Conservation (phyloP, 2,888 invertebrate species). For the Dromius quadrimaculatus region DNA sequence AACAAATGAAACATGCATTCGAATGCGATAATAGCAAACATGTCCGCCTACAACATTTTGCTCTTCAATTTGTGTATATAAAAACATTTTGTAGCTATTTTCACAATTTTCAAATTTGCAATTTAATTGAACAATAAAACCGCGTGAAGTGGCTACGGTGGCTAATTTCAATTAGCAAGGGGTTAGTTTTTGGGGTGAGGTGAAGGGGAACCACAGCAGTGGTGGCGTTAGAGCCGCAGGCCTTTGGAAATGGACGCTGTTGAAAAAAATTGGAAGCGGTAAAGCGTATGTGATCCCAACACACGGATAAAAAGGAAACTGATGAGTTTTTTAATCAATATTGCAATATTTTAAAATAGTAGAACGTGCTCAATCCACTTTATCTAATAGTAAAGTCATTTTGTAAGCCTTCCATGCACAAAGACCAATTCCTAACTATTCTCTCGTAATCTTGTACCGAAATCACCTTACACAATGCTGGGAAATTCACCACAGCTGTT, state of each 20-base stretch:
- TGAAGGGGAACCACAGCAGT: background rate
- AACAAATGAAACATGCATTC: conserved; percentile 35
- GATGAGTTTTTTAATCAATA: too few species aligned
- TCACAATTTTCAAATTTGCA: conserved; percentile 43
- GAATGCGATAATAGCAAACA: conserved; percentile 33
- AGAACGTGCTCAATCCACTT: too few species aligned
- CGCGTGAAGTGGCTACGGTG: conserved; percentile 30
- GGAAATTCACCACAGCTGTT: conserved; percentile 23
- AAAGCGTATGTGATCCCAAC: conserved; percentile 17
- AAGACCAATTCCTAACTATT: background rate
- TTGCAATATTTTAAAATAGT: too few species aligned
- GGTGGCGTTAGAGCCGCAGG: background rate
- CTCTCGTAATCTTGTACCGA: conserved; percentile 1
- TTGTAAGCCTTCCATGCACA: conserved; percentile 1
- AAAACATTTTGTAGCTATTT: conserved; percentile 42
- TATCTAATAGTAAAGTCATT: conserved; percentile 20
- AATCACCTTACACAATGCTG: conserved; percentile 13
- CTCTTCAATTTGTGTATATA: conserved; percentile 39
- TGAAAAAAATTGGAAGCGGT: conserved; percentile 21
- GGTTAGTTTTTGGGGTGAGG: background rate
- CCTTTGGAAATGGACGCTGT: background rate
- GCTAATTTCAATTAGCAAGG: conserved; percentile 33
- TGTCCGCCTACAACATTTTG: conserved; percentile 24
- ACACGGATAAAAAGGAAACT: too few species aligned
- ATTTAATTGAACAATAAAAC: conserved; percentile 44